phyloP scores from a whole-genome alignment of 2,113 vertebrate genomes.

The Tragelaphus strepsiceros region DNA sequence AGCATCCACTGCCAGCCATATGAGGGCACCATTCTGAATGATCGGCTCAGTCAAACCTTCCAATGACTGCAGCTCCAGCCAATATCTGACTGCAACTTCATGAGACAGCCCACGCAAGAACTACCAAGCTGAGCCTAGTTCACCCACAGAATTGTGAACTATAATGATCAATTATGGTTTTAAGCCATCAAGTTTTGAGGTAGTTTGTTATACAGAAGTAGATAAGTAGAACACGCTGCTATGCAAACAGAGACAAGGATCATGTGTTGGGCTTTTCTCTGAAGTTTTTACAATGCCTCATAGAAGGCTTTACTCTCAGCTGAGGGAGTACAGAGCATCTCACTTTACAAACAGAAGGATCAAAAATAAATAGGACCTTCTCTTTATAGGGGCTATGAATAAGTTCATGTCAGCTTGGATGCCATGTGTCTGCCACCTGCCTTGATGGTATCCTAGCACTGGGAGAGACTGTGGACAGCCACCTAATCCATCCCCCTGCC shows the following conservation, averaged over 20 bases:
- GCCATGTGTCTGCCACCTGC: neutral
- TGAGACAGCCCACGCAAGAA: neutral
- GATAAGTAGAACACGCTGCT: neutral
- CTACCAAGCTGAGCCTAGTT: neutral
- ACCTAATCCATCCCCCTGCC: neutral
- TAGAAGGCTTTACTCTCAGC: neutral
- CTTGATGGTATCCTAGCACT: neutral
- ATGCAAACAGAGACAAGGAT: neutral
- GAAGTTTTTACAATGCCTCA: neutral
- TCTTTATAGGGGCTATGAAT: slow-evolving; percentile 1
- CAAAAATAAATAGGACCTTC: slow-evolving; percentile 21
- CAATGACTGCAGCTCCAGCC: neutral
- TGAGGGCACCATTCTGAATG: neutral
- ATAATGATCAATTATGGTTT: neutral
- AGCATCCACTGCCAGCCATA: neutral
- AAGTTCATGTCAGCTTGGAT: neutral
- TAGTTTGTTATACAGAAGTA: neutral
- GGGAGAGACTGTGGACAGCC: neutral
- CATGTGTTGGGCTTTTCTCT: neutral
- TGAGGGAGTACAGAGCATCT: neutral
- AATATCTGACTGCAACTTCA: neutral
- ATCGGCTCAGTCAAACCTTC: neutral
- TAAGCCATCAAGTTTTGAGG: neutral
- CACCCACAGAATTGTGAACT: neutral
- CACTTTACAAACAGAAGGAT: neutral